A percentile compares a stretch with the other conserved stretches of the same genome.
Conservation (phyloP, 2,797 vertebrate genomes). For the Erpetoichthys calabaricus region DNA sequence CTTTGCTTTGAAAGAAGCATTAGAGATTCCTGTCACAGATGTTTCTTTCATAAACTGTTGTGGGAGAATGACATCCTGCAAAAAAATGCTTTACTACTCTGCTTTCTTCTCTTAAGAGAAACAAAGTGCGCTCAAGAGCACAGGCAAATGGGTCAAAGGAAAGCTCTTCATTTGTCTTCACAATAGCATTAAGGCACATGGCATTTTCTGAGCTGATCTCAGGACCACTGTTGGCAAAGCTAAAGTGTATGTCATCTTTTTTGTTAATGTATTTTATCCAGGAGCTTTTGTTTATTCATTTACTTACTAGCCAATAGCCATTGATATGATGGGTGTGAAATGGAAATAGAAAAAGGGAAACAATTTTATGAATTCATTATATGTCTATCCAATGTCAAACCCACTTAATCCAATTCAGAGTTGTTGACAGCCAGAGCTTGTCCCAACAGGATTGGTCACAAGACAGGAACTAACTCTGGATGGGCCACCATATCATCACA, state of each 20-base stretch:
- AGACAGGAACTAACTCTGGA: no score
- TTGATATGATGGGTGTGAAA: no score
- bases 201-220: constrained; percentile 48
- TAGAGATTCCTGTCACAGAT: constrained; percentile 74
- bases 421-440: no score
- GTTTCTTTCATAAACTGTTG: constrained; percentile 73
- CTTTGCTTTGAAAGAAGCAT: constrained; percentile 53
- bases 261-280: constrained; percentile 33
- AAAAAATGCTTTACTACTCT: constrained; percentile 56
- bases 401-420: no score
- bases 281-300: constrained; percentile 27
- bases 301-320: constrained; percentile 16
- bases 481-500: no score
- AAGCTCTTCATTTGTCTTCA: constrained; percentile 43
- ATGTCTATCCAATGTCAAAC: not conserved
- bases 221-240: constrained; percentile 47
- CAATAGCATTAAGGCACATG: constrained; percentile 48
- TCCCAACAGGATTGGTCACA: no score
- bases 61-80: constrained; percentile 63
- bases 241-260: constrained; percentile 26
- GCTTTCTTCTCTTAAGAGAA: constrained; percentile 55
- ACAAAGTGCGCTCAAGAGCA: constrained; percentile 46
- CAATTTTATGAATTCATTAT: not conserved
- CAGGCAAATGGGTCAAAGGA: constrained; percentile 50
- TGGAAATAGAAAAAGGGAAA: not conserved